A percentile compares a stretch with the other conserved stretches of the same genome.
Conservation (phyloP, 2,113 vertebrate species). For the Nettapus auritus region DNA sequence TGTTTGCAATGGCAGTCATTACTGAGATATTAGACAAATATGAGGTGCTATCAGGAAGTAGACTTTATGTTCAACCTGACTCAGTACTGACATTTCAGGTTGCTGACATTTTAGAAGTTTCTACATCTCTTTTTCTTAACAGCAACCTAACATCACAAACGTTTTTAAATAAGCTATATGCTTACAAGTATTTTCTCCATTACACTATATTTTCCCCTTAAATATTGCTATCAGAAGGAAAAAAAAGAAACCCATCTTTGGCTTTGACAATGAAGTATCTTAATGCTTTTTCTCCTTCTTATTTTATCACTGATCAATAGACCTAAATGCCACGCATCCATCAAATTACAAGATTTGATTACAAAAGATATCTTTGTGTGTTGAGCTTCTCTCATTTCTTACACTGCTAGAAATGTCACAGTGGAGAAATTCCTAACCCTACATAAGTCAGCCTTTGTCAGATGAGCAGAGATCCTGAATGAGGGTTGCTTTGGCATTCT, state of each 20-base stretch:
- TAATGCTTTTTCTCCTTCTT: slow-evolving; percentile 74
- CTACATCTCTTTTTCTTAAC: not conserved
- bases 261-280: slow-evolving; percentile 82
- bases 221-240: slow-evolving; percentile 15
- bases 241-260: slow-evolving; percentile 46
- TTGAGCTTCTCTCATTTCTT: slow-evolving; percentile 67
- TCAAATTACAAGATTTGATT: slow-evolving; percentile 65
- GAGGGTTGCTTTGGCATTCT: not conserved
- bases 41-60: not conserved
- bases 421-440: slow-evolving; percentile 67
- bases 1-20: not conserved
- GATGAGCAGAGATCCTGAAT: not conserved
- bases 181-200: not conserved
- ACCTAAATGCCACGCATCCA: slow-evolving; percentile 83
- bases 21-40: not conserved
- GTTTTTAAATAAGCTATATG: not conserved
- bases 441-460: slow-evolving; percentile 65
- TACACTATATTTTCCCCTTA: not conserved
- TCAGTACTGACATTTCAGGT: not conserved
- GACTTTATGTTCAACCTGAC: not conserved
- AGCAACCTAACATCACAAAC: not conserved
- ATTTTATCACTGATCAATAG: slow-evolving; percentile 83
- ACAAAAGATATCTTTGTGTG: slow-evolving; percentile 63
- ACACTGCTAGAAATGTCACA: slow-evolving; percentile 74
- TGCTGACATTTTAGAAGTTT: not conserved